Conservation (phyloP, 2,888 invertebrate genomes). For the Fissipunctia ypsillon region DNA sequence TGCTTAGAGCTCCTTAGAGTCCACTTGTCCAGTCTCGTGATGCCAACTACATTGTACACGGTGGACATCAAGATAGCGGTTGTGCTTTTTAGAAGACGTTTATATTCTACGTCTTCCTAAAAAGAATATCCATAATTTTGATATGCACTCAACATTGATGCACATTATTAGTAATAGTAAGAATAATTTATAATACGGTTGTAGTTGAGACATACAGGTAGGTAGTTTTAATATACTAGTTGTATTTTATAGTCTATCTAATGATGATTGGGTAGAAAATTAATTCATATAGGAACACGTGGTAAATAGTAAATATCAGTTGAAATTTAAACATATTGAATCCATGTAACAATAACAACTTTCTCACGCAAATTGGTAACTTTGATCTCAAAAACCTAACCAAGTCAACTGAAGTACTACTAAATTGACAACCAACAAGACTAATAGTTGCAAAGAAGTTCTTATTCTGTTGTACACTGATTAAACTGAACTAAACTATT, state of each 20-base stretch:
- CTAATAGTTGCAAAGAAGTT: not conserved
- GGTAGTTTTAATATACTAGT: conserved; percentile 71
- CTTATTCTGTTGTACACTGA: conserved; percentile 20
- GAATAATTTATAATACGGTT: conserved; percentile 76
- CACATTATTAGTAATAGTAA: conserved; percentile 75
- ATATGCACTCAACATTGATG: conserved; percentile 64
- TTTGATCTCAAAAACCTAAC: conserved; percentile 66
- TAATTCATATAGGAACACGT: conserved; percentile 50
- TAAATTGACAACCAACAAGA: conserved; percentile 6
- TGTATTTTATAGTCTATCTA: conserved; percentile 61
- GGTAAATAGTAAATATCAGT: conserved; percentile 56
- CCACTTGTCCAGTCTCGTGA: conserved; percentile 69
- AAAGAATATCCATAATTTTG: conserved; percentile 42
- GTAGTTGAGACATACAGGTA: conserved; percentile 76
- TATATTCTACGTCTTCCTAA: conserved; percentile 23
- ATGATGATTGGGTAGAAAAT: conserved; percentile 57
- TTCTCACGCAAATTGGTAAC: conserved; percentile 56
- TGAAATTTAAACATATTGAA: conserved; percentile 18
- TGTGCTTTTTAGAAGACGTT: conserved; percentile 34
- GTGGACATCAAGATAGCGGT: conserved; percentile 41
- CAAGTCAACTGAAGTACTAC: conserved; percentile 10
- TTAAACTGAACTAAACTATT: conserved; percentile 1
- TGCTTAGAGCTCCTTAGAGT: conserved; percentile 51
- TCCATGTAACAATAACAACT: conserved; percentile 26
- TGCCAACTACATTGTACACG: conserved; percentile 72